Evolutionary conservation across 2,797 vertebrate species (phyloP).

Genomic region (Vireo griseus): DNA sequence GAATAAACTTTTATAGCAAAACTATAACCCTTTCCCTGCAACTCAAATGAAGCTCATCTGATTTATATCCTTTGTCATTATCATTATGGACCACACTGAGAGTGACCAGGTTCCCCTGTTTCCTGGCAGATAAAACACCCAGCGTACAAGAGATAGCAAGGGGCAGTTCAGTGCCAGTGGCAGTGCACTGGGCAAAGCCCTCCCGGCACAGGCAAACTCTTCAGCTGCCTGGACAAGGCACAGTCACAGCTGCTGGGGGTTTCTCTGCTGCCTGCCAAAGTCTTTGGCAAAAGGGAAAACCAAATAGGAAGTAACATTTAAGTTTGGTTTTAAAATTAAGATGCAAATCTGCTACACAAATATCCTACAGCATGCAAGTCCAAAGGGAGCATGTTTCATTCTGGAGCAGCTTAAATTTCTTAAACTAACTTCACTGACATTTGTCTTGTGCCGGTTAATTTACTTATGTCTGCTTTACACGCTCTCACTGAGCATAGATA

Average conservation of each 20-base stretch:
- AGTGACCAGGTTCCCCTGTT: neutral
- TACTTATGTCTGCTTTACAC: neutral
- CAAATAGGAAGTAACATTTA: constrained; percentile 32
- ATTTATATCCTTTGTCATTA: neutral
- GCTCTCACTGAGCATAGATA: neutral
- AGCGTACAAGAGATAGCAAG: neutral
- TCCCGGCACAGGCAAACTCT: neutral
- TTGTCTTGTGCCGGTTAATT: neutral
- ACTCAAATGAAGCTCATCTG: neutral
- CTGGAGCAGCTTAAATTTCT: constrained; percentile 17
- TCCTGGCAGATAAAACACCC: neutral
- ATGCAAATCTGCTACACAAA: constrained; percentile 51
- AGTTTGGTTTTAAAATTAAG: constrained; percentile 49
- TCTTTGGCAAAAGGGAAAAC: neutral
- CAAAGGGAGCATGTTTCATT: constrained; percentile 29
- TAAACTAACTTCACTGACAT: constrained; percentile 40
- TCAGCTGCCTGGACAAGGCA: neutral
- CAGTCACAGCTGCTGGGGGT: rapidly evolving
- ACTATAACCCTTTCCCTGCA: neutral
- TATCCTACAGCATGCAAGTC: neutral
- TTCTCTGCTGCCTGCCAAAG: rapidly evolving
- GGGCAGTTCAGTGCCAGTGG: neutral
- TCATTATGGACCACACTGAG: neutral
- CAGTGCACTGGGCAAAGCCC: neutral
- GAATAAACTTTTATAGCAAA: neutral